Conservation (phyloP, 2,113 vertebrate genomes). For the Lutjanus erythropterus region DNA sequence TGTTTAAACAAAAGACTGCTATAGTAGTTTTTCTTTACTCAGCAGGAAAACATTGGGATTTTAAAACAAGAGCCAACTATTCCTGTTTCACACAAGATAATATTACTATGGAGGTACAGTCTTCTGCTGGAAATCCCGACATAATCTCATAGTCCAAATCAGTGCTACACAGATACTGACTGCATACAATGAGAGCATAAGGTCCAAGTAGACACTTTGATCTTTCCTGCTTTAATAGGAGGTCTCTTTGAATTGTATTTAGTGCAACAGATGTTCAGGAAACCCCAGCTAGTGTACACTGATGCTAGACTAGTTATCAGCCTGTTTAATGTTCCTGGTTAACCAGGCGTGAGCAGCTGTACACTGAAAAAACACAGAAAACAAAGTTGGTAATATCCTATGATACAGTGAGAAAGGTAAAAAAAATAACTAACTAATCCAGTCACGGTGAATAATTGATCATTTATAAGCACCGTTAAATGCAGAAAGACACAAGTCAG, state of each 20-base stretch:
- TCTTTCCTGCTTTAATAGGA: constrained; percentile 26
- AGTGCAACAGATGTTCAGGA: constrained; percentile 66
- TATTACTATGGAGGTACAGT: not conserved
- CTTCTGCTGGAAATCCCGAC: not conserved
- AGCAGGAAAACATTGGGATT: not conserved
- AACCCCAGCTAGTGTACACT: constrained; percentile 26
- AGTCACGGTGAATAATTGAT: not conserved
- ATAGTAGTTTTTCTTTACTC: not conserved
- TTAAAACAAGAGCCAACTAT: not conserved
- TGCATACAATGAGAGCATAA: constrained; percentile 23
- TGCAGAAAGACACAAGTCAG: not conserved
- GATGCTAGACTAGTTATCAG: constrained; percentile 5
- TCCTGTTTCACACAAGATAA: not conserved
- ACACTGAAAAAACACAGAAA: not conserved
- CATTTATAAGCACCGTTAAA: not conserved
- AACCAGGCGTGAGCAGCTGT: not conserved
- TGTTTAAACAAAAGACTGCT: not conserved
- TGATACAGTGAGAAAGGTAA: not conserved
- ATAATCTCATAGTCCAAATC: not conserved
- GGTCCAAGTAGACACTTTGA: constrained; percentile 27
- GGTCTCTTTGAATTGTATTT: constrained; percentile 26
- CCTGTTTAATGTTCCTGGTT: not conserved
- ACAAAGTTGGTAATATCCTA: not conserved
- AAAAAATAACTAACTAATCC: not conserved
- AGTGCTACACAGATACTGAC: constrained; percentile 3